Percentiles rank a stretch among this genome's conserved stretches.
phyloP scores from a whole-genome alignment of 2,113 vertebrate genomes.

The Carassius gibelio region DNA sequence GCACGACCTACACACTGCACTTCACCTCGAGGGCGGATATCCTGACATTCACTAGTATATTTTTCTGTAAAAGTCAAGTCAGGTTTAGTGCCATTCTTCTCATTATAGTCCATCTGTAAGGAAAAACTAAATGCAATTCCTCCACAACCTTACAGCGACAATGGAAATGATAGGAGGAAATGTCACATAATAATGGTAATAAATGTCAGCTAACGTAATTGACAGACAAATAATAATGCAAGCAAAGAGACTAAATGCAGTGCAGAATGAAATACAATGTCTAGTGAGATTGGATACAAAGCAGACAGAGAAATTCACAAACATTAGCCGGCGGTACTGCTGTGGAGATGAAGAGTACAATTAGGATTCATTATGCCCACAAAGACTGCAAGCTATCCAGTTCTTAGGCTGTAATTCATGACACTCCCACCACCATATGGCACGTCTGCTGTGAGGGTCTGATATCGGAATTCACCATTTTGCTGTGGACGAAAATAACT shows the following conservation, averaged over 20 bases:
- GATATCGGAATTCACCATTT: neutral
- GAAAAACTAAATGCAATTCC: neutral
- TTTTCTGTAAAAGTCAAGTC: neutral
- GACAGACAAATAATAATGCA: neutral
- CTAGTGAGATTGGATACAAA: neutral
- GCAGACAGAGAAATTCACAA: neutral
- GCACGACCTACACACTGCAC: neutral
- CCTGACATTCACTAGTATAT: neutral
- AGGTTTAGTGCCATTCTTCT: neutral
- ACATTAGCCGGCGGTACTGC: too few relatives aligned
- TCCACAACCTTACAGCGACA: neutral
- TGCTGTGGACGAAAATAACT: conserved; percentile 10
- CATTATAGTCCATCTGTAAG: neutral
- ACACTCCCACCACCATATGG: conserved; percentile 37
- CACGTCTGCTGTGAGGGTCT: neutral
- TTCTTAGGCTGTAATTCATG: conserved; percentile 17
- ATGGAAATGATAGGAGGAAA: neutral
- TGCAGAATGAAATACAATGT: conserved; percentile 14
- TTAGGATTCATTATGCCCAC: conserved; percentile 23
- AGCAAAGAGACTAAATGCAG: neutral
- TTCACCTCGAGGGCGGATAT: neutral
- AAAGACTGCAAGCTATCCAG: neutral
- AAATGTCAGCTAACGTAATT: conserved; percentile 11
- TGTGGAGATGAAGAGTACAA: neutral
- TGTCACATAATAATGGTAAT: neutral